Evolutionary conservation across 2,797 vertebrate species (phyloP).

Genomic region (Protosalanx chinensis): DNA sequence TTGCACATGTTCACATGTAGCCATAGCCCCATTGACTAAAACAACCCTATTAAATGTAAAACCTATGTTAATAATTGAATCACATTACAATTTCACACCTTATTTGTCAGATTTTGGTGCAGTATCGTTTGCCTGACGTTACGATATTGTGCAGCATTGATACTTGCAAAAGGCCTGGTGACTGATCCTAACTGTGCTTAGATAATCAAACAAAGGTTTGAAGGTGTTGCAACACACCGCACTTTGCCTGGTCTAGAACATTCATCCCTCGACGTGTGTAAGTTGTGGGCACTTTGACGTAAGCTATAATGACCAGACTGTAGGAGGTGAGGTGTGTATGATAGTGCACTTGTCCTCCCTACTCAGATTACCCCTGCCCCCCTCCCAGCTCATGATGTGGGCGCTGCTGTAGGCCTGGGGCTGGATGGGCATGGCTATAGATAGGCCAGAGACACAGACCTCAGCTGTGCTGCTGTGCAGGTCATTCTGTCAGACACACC

Average conservation of each 20-base stretch:
- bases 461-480: slow-evolving; percentile 72
- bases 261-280: too few species aligned
- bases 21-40: background rate
- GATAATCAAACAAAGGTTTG: too few species aligned
- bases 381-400: slow-evolving; percentile 34
- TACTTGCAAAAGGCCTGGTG: too few species aligned
- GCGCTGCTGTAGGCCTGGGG: slow-evolving; percentile 36
- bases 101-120: too few species aligned
- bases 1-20: background rate
- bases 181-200: too few species aligned
- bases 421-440: slow-evolving; percentile 68
- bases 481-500: slow-evolving; percentile 67
- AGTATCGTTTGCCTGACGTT: too few species aligned
- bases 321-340: slow-evolving; percentile 53
- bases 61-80: too few species aligned
- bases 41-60: background rate
- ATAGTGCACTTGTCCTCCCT: slow-evolving; percentile 37
- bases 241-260: too few species aligned
- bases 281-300: background rate
- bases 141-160: too few species aligned
- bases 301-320: slow-evolving; percentile 3
- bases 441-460: slow-evolving; percentile 72
- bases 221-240: too few species aligned
- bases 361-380: slow-evolving; percentile 52
- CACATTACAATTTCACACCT: too few species aligned